These are phyloP conservation scores for Noctua janthe DNA, from an alignment of 2,888 invertebrate genomes.

Conservation along the genomic window DNA sequence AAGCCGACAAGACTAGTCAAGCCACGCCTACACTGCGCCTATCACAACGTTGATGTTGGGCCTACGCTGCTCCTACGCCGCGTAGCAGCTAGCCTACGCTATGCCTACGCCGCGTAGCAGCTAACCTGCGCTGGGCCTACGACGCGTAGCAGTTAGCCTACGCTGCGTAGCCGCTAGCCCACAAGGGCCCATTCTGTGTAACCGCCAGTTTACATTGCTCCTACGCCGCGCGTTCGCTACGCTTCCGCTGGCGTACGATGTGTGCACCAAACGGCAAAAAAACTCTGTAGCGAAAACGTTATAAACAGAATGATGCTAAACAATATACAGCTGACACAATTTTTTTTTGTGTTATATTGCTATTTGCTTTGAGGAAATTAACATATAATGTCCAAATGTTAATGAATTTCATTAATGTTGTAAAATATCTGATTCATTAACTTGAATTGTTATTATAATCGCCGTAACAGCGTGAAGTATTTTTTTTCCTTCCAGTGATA, in stretches of 20 bases:
- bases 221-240: neutral
- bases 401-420: constrained; percentile 37
- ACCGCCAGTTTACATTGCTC: neutral
- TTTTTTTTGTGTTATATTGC: neutral
- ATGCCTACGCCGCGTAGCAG: neutral
- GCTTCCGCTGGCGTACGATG: neutral
- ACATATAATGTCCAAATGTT: constrained; percentile 26
- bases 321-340: constrained; percentile 14
- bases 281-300: neutral
- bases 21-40: neutral
- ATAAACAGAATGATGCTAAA: constrained; percentile 9
- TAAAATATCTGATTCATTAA: constrained; percentile 54
- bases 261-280: neutral
- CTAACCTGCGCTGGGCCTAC: neutral
- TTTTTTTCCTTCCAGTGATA: constrained; percentile 66
- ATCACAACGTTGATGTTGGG: neutral
- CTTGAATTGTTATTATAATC: constrained; percentile 63
- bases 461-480: constrained; percentile 72
- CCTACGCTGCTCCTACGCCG: neutral
- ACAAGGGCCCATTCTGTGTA: neutral
- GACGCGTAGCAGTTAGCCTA: neutral
- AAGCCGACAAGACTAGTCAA: neutral
- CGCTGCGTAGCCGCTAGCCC: neutral
- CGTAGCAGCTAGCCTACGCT: neutral
- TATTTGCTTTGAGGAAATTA: constrained; percentile 24